phyloP scores from a whole-genome alignment of 2,113 vertebrate species.

The Hemibagrus wyckioides region DNA sequence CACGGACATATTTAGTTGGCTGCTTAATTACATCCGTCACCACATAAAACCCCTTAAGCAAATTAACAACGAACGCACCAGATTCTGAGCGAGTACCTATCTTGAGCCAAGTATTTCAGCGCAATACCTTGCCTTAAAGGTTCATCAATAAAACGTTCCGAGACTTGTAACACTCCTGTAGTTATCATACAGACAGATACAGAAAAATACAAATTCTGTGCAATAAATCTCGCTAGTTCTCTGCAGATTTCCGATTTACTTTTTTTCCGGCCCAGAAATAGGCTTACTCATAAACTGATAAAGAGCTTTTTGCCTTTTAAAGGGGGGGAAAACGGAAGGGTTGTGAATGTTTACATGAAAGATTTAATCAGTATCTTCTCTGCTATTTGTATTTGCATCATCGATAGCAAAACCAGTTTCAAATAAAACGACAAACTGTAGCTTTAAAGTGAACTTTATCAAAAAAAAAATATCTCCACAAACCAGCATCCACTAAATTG shows the following conservation, averaged over 20 bases:
- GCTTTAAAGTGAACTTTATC: neutral
- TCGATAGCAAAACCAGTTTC: neutral
- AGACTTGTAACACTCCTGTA: neutral
- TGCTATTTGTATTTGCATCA: neutral
- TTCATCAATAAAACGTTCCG: neutral
- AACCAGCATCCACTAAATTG: neutral
- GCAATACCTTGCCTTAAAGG: neutral
- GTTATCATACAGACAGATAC: neutral
- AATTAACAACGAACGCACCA: neutral
- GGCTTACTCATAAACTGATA: too few species aligned
- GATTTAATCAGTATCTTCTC: neutral
- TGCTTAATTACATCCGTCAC: neutral
- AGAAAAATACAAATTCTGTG: neutral
- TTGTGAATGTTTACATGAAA: too few species aligned
- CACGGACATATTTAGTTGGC: neutral
- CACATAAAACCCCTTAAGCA: neutral
- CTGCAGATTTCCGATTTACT: neutral
- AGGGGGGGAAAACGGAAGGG: neutral
- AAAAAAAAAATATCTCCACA: neutral
- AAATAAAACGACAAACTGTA: neutral
- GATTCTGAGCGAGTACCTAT: neutral
- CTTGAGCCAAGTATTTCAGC: too few species aligned
- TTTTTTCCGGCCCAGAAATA: neutral
- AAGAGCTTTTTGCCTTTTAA: neutral
- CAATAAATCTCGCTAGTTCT: neutral